Evolutionary conservation across 2,113 vertebrate genomes (phyloP), one percentile per base, ranked within the genome.

Genomic region (Acanthisitta chloris): DNA sequence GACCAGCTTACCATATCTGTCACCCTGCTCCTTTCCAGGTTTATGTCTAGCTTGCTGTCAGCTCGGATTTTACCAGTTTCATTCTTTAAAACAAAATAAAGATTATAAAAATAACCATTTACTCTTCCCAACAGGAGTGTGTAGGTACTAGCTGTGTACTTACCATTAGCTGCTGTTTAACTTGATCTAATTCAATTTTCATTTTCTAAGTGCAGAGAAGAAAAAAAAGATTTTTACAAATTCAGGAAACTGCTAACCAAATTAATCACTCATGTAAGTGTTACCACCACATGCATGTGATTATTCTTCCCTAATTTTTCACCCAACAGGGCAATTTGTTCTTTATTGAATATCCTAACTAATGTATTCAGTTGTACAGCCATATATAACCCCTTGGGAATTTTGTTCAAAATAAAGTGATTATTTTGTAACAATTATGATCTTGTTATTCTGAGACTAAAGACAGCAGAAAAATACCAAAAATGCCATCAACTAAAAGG

Each of bases 41-140:
- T 99, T 90, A 99, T 99, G 91, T 99, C 99, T 52, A 99, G 97
- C 93, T 99, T 99, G 85, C 98, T 98, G 97, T 99, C 99, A 28
- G 98, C 98, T 97, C 98, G 86, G 93, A 99, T 98, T 93, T 98
- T 99, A 96, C 97, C 77, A 0, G 98, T 99, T 97, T 99, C 99
- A 96, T 99, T 98, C 99, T 99, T 95, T 14, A 97, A 95, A 93
- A 81, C 59, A 96, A 97, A 97, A 94, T 10, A 29, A 96, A 84
- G 55, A 48, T 91, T 34, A 69, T 85, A 80, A 81, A 92, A 66
- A 72, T 65, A 92, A 61, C 51, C 72, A 13, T n/a, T 86, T 79
- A 51, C n/a, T 80, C 36, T 86, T 55, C 46, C 40, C 7, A 71
- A 43, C 2, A 33, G 26, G 14, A 67, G 3, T 1, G 2, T 10